Percentiles rank a stretch among this genome's conserved stretches.
Evolutionary conservation across 35 echinoderm and acorn worm species (phyloP).

Genomic region (Stichopus chloronotus): DNA sequence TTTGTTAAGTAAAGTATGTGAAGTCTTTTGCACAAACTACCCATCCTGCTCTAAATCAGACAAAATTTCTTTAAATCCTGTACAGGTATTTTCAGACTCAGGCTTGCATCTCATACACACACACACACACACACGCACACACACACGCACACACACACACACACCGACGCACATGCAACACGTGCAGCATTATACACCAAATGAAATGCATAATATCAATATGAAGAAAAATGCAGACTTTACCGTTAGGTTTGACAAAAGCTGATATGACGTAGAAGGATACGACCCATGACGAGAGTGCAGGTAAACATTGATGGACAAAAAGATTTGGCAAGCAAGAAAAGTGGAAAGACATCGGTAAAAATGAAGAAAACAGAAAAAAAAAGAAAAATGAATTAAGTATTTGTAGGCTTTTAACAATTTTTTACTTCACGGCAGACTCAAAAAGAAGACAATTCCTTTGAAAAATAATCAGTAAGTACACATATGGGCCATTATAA

Average conservation of each 20-base stretch:
- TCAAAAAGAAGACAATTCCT: neutral
- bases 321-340: conserved; percentile 39
- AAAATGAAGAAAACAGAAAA: neutral
- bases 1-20: too few species aligned
- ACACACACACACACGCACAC: too few species aligned
- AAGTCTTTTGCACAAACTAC: too few species aligned
- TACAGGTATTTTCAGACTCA: too few species aligned
- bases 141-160: too few species aligned
- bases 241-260: conserved; percentile 28
- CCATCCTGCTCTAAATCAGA: too few species aligned
- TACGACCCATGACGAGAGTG: neutral
- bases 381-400: neutral
- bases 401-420: neutral
- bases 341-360: neutral
- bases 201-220: neutral
- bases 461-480: too few species aligned
- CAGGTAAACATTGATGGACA: conserved; percentile 45
- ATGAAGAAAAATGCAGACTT: conserved; percentile 37
- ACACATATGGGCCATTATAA: too few species aligned
- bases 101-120: too few species aligned
- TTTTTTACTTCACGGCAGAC: neutral
- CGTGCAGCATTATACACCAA: neutral
- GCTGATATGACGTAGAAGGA: conserved; percentile 25
- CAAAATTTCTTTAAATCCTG: too few species aligned
- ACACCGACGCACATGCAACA: neutral